Base-by-base conservation (phyloP, 1,140 invertebrate species). In the Saxidomus purpurata region DNA sequence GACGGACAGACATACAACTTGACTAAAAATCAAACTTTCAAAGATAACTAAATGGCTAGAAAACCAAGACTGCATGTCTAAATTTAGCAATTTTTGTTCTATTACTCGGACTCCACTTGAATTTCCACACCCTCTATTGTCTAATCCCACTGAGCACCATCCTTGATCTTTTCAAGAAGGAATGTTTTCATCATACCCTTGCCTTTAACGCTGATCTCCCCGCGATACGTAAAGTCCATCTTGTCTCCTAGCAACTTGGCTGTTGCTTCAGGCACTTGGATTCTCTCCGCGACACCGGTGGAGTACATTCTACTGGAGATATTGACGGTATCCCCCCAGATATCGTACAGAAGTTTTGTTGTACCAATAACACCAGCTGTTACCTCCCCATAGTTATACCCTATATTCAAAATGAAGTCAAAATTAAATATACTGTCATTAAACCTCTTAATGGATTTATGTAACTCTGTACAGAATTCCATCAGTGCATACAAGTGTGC, bases 261-360 rank as follows among this genome's bases (percentile, higher is more conserved):
- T 22, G 94, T 93, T 22, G 91, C 90, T 77, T 96, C 94, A 9
- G 96, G 97, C 13, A 99, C 97, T 95, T 99, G 98, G 90, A 99
- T 98, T 80, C 97, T 96, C 82, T 98, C 98, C 9, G 97, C 96
- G 0, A 99, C 92, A 0, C 96, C 96, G n/a, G 95, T 96, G 9
- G 98, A 98, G 94, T 99, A 99, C 99, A 97, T 99, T 80, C 99
- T 96, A 6, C 98, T 98, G 0, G 99, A 98, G 80, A 99, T 99
- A 96, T 99, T 99, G 0, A 99, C 99, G 0, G 99, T 98, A 96
- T 99, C 99, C 0, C 99, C 99, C 99, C 99, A 99, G 80, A 99
- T 99, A 95, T 99, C 99, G 92, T 99, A 99, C 93, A 99, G 98
- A 25, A 99, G 96, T 94, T 99, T 99, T 0, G 98, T 98, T 0